Conservation (phyloP, 1,140 invertebrate genomes). For the Papilio polyxenes region DNA sequence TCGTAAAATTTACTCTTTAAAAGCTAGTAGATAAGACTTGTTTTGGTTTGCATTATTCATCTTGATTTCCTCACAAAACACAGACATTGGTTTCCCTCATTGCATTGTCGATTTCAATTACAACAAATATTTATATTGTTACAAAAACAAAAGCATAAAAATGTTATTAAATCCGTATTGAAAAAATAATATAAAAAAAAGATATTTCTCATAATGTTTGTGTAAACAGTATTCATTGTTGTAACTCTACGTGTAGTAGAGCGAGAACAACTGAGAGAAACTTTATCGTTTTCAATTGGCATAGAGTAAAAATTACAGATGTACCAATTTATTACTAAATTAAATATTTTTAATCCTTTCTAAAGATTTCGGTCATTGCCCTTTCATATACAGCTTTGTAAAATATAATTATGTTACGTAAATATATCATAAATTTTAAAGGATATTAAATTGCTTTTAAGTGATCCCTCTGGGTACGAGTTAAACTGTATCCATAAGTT, state of each 20-base stretch:
- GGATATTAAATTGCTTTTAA: not conserved
- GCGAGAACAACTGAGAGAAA: not conserved
- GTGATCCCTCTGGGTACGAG: conserved; percentile 6
- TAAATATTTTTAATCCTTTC: not conserved
- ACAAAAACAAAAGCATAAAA: too few species aligned
- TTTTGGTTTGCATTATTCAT: not conserved
- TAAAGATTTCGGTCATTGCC: not conserved
- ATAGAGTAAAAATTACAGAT: not conserved
- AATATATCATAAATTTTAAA: not conserved
- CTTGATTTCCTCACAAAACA: not conserved
- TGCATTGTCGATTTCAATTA: not conserved
- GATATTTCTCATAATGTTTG: not conserved
- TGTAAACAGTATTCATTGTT: not conserved
- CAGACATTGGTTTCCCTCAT: not conserved
- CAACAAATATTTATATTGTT: too few species aligned
- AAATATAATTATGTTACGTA: conserved; percentile 1
- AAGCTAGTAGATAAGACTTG: not conserved
- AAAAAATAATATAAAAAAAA: too few species aligned
- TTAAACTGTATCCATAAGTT: conserved; percentile 15
- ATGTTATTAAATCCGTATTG: too few species aligned
- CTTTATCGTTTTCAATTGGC: not conserved
- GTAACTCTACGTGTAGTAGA: not conserved
- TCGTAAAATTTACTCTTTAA: not conserved
- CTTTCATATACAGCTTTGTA: not conserved
- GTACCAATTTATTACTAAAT: not conserved